phyloP scores from a whole-genome alignment of 2,888 invertebrate species.

The Diloba caeruleocephala region DNA sequence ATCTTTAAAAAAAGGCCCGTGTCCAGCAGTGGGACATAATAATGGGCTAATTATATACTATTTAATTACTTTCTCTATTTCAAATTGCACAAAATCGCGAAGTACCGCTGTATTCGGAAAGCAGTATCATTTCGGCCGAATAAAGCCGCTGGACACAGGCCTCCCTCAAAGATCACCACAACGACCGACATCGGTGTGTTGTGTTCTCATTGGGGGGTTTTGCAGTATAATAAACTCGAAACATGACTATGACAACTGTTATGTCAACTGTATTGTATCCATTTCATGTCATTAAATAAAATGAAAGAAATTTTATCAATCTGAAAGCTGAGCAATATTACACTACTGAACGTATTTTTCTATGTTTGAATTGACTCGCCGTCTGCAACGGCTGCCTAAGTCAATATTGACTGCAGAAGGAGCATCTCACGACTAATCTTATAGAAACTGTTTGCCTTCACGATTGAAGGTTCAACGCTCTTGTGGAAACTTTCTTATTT shows the following conservation, averaged over 20 bases:
- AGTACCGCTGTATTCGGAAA: slow-evolving; percentile 35
- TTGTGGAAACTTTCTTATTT: slow-evolving; percentile 82
- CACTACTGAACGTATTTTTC: slow-evolving; percentile 48
- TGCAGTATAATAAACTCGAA: slow-evolving; percentile 30
- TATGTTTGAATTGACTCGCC: slow-evolving; percentile 38
- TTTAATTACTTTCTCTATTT: slow-evolving; percentile 21
- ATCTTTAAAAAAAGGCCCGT: no score
- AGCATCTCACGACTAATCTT: slow-evolving; percentile 85
- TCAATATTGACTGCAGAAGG: slow-evolving; percentile 81
- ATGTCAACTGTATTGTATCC: slow-evolving; percentile 33
- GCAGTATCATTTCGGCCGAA: background rate
- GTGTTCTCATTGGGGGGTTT: no score
- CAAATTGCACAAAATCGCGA: slow-evolving; percentile 19
- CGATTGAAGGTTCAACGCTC: slow-evolving; percentile 82
- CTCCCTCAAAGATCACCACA: no score
- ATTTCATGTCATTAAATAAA: slow-evolving; percentile 44
- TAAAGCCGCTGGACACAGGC: no score
- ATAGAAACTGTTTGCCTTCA: slow-evolving; percentile 85
- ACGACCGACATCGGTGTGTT: no score
- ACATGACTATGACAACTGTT: slow-evolving; percentile 30
- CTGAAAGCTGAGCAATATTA: slow-evolving; percentile 46
- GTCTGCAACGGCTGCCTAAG: slow-evolving; percentile 63
- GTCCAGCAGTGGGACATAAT: no score
- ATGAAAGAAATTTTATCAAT: slow-evolving; percentile 39
- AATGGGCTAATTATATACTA: no score